Evolutionary conservation across 2,888 invertebrate genomes (phyloP), one percentile per base, ranked within the genome.

Genomic region (Boloria selene): DNA sequence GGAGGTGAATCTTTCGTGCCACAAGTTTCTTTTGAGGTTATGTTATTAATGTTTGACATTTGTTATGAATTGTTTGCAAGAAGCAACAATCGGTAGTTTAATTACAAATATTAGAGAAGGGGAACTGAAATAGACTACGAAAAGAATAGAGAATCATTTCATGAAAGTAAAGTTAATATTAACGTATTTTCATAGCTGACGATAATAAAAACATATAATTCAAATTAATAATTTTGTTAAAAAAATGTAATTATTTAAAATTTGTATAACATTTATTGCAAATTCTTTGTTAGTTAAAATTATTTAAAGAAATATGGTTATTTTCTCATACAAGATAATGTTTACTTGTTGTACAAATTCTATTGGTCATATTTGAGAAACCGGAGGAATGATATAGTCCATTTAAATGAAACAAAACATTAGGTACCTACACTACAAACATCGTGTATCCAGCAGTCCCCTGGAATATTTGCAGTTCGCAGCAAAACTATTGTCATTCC

Each of bases 11-110:
- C 64, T 64, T 65, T 65, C 44, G 53, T 52, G 42, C 31, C 56
- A 49, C 65, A 64, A 78, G 75, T 79, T 81, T 77, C 74, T 81
- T 78, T 79, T 64, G 61, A 83, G 86, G 79, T 84, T 83, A 67
- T 73, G 77, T 80, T 80, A 83, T 85, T 85, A 86, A 78, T 79
- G 79, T 75, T 77, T 82, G 82, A 78, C 84, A 81, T 79, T 72
- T 84, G 84, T 85, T 87, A 87, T 85, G 83, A 86, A 87, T 85
- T 77, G 80, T 68, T 63, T 79, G 84, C 79, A 80, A 85, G 83
- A 82, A 86, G 85, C 87, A 88, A 89, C 87, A 88, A 87, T 79
- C 69, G 65, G 44, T 47, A 74, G 72, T 79, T 26, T 67, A 62
- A 62, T 62, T 62, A 49, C 38, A 62, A 59, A 66, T 62, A 18